Base-by-base conservation (phyloP, 2,888 invertebrate species). In the Drosophila multiciliata region DNA sequence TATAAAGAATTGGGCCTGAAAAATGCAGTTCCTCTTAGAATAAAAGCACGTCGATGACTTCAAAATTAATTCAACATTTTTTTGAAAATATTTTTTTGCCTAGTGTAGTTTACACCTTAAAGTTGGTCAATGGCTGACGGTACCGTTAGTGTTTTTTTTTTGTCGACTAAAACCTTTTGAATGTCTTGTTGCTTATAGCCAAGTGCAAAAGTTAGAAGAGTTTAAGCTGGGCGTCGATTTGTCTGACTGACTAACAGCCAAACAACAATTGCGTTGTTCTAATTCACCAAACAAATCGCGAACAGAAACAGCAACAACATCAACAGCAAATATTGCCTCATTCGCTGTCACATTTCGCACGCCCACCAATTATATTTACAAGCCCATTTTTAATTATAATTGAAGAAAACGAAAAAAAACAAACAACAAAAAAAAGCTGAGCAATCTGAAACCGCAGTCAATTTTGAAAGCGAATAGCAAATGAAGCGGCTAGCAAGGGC, bases 281-380 rank as follows among this genome's bases (percentile, higher is more conserved):
- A 84, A 86, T 80, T 80, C 73, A 71, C 42, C 66, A 64, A 62
- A 45, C 82, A 67, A 83, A 83, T 83, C 75, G 80, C 73, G 84
- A 75, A 67, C 74, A 58, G 36, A 61, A 54, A 35, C 52, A 53
- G n/a, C 68, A 65, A 15, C 58, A 66, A 11, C 49, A 63, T 29
- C 49, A 57, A 26, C 42, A 57, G 48, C 60, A 61, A 48, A 66
- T 65, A 66, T 80, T 65, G 70, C 62, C 73, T 77, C 69, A 82
- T 72, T 69, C 66, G 61, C 67, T 52, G 68, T 68, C 67, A 29
- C 57, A 75, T 65, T 72, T 77, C 82, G 42, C 83, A 86, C 84
- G 84, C 86, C 84, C 87, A 68, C 68, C 80, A 84, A 84, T 84
- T 84, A 86, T 80, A 84, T 76, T 84, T 82, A 82, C 84, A 86